Conservation (phyloP, 1,140 invertebrate genomes). For the Sminthurides bifidus region DNA sequence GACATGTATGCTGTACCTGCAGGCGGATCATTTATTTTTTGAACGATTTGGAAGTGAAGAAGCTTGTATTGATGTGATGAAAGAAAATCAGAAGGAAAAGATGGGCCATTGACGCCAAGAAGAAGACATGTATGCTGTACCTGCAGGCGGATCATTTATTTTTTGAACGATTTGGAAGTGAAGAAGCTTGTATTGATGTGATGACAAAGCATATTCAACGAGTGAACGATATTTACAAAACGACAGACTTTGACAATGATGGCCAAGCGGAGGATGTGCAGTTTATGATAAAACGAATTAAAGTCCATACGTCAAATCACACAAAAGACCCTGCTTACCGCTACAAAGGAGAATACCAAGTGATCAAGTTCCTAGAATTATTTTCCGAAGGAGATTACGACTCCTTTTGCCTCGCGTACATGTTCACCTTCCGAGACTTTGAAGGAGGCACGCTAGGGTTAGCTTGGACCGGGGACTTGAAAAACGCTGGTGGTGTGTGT, state of each 20-base stretch:
- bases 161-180: conserved; percentile 78
- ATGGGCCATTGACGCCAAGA: conserved; percentile 21
- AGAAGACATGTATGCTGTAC: conserved; percentile 71
- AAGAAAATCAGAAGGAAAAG: conserved; percentile 15
- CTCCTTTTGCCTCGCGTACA: conserved; percentile 95
- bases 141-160: conserved; percentile 90
- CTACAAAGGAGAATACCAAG: conserved; percentile 83
- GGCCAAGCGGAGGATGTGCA: conserved; percentile 82
- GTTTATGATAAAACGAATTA: conserved; percentile 92
- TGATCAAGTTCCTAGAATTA: conserved; percentile 84
- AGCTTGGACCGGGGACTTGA: conserved; percentile 91
- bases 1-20: conserved; percentile 78
- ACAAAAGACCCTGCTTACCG: conserved; percentile 70
- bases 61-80: conserved; percentile 89
- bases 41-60: conserved; percentile 83
- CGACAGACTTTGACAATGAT: conserved; percentile 87
- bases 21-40: conserved; percentile 89
- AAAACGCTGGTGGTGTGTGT: conserved; percentile 87
- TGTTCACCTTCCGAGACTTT: conserved; percentile 98
- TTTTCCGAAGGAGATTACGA: conserved; percentile 97
- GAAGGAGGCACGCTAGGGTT: conserved; percentile 95
- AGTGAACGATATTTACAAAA: conserved; percentile 82
- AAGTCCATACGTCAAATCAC: conserved; percentile 75
- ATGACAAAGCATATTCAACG: conserved; percentile 88
- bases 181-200: conserved; percentile 87